Evolutionary conservation across 1,140 invertebrate genomes (phyloP), one percentile per base, ranked within the genome.

Genomic region (Polypedilum vanderplanki): DNA sequence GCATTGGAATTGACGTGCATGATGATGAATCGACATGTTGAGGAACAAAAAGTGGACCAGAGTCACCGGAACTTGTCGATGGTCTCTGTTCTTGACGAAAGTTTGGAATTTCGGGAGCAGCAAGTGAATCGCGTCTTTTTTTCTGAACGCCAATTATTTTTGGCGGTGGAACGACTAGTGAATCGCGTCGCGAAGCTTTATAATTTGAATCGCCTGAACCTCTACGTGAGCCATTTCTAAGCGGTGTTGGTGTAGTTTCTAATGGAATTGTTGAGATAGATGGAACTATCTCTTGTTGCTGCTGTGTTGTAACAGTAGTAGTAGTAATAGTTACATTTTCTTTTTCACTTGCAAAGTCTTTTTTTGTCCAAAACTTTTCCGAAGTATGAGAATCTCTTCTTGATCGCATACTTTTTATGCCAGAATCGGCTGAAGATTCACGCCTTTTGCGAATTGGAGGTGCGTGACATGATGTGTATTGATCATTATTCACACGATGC

Each of bases 341-440:
- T 75, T 82, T 78, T 82, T 81, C 33, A 80, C 79, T 0, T 81
- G 81, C 0, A 79, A 84, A 74, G 76, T 89, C 87, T 77, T 86
- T 83, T 0, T 88, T 82, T 75, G 87, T 88, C 89, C 90, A 92
- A 18, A 89, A 82, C 74, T 86, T 88, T 0, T 93, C 88, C 86
- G 79, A 92, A 86, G 78, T 93, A 89, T 85, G 84, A 5, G 90
- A 91, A 76, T 92, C 90, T 15, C 90, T 85, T 9, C 90, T 85
- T 1, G 88, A 88, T 77, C 90, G 90, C 81, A 89, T 88, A 76
- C 90, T 91, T 77, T 90, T 90, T 74, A 92, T 90, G n/a, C 91
- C 90, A 0, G 91, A 91, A 80, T 93, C 91, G 17, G 91, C 91
- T 18, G 91, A 93, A 17, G 91, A 93, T 77, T 94, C 92, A 64